phyloP scores from a whole-genome alignment of 1,140 invertebrate species.

The Stegodyphus dumicola region DNA sequence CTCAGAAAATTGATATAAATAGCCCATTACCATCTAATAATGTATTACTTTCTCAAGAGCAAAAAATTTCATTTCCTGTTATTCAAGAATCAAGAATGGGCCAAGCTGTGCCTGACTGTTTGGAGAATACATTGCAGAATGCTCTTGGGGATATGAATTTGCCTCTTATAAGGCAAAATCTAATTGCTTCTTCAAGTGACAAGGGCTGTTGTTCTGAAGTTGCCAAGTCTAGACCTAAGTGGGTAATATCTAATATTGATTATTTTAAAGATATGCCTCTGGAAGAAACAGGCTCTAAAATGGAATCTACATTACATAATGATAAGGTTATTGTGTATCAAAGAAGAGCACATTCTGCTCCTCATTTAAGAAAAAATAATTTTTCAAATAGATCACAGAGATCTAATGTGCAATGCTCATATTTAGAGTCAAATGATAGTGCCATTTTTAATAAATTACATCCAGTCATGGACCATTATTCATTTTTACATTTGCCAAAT shows the following conservation, averaged over 20 bases:
- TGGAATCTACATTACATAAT: conserved; percentile 27
- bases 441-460: too few species aligned
- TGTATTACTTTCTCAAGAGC: too few species aligned
- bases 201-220: not conserved
- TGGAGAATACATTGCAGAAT: not conserved
- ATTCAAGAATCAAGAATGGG: too few species aligned
- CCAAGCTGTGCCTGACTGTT: too few species aligned
- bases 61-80: too few species aligned
- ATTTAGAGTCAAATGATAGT: too few species aligned
- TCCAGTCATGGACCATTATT: too few species aligned
- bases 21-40: too few species aligned
- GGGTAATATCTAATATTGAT: conserved; percentile 20
- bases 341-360: conserved; percentile 42
- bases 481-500: too few species aligned
- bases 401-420: too few species aligned
- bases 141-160: conserved; percentile 27
- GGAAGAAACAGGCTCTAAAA: conserved; percentile 54
- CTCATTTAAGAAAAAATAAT: not conserved
- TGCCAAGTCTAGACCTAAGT: conserved; percentile 11
- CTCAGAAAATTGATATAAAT: not conserved
- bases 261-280: conserved; percentile 50
- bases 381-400: too few species aligned
- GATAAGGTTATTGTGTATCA: conserved; percentile 31
- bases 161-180: conserved; percentile 5
- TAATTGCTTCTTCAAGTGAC: not conserved